A percentile compares a stretch with the other conserved stretches of the same genome.
phyloP scores from a whole-genome alignment of 2,113 vertebrate genomes.

The Arenaria interpres region DNA sequence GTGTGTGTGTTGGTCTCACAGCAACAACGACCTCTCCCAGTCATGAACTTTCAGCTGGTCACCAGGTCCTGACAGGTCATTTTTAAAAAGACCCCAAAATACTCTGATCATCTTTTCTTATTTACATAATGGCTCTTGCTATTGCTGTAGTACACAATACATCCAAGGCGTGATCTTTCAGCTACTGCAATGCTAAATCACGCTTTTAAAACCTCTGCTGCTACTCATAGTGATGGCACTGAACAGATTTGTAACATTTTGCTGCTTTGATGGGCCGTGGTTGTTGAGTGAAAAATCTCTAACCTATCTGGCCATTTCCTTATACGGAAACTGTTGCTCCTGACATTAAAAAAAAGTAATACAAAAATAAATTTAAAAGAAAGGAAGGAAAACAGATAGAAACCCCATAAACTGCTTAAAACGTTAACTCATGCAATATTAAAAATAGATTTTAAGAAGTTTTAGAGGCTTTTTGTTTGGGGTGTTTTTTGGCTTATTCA shows the following conservation, averaged over 20 bases:
- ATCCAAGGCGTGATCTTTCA: not conserved
- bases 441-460: slow-evolving; percentile 13
- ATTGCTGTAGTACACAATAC: not conserved
- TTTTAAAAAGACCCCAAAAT: not conserved
- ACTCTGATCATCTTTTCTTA: not conserved
- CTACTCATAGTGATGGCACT: not conserved
- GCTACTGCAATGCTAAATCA: not conserved
- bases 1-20: not conserved
- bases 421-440: not conserved
- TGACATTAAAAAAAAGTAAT: not conserved
- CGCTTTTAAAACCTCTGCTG: not conserved
- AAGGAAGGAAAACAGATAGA: not conserved
- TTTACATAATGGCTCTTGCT: not conserved
- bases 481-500: not conserved
- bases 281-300: not conserved
- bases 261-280: not conserved
- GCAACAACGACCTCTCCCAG: not conserved
- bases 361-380: not conserved
- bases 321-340: not conserved
- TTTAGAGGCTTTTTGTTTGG: not conserved
- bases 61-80: not conserved
- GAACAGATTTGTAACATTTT: not conserved
- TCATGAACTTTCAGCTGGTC: not conserved
- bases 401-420: not conserved
- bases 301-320: not conserved